A percentile compares a stretch with the other conserved stretches of the same genome.
Conservation (phyloP, 2,113 vertebrate genomes). For the Elachura formosa region DNA sequence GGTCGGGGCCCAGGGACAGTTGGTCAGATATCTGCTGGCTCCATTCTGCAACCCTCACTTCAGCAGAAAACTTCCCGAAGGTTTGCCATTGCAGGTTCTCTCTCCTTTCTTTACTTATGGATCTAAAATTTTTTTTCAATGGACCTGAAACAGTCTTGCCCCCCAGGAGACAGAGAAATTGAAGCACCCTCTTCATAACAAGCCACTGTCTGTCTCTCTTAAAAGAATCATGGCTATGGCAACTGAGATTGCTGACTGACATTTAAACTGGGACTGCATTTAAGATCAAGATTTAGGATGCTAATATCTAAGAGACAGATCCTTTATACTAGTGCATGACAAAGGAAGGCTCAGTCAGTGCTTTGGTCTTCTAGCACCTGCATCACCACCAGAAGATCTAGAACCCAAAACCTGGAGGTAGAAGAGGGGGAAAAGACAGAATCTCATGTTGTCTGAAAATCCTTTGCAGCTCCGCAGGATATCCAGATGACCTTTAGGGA, state of each 20-base stretch:
- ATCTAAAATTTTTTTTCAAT: neutral
- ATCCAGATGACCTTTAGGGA: neutral
- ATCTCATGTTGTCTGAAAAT: neutral
- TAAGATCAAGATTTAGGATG: neutral
- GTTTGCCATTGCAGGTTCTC: neutral
- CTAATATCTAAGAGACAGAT: neutral
- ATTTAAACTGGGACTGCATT: neutral
- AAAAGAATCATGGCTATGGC: neutral
- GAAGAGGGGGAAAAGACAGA: neutral
- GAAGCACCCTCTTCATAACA: neutral
- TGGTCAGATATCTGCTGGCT: neutral
- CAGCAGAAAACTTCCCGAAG: neutral
- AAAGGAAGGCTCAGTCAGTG: neutral
- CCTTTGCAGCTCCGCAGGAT: neutral
- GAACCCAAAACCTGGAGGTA: neutral
- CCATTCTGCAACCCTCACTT: neutral
- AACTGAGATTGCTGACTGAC: neutral
- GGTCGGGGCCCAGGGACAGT: neutral
- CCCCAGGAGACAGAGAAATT: neutral
- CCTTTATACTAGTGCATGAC: neutral
- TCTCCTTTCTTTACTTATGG: neutral
- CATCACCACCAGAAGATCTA: neutral
- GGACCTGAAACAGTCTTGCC: neutral
- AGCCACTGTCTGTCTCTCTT: neutral
- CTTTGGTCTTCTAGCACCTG: neutral